phyloP scores from a whole-genome alignment of 1,140 invertebrate species.

The Polypedilum pembai region DNA sequence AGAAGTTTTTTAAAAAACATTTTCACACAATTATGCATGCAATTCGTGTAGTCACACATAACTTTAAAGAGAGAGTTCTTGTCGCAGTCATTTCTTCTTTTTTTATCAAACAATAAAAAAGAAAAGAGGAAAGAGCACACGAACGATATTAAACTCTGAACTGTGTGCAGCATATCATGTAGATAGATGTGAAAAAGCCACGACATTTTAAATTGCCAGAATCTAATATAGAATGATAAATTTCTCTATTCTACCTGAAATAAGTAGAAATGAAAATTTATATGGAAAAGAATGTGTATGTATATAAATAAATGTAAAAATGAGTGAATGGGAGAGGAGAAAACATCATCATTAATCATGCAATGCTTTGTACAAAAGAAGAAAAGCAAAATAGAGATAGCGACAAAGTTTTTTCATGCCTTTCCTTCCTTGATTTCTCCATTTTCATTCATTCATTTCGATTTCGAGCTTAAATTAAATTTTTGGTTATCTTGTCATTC shows the following conservation, averaged over 20 bases:
- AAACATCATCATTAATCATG: slow-evolving; percentile 12
- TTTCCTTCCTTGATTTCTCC: not conserved
- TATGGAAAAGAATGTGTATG: not conserved
- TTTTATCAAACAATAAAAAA: too few relatives aligned
- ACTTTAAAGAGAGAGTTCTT: too few relatives aligned
- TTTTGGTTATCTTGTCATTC: too few relatives aligned
- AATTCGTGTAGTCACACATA: too few relatives aligned
- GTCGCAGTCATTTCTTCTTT: too few relatives aligned
- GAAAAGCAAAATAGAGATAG: not conserved
- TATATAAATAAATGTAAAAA: slow-evolving; percentile 1
- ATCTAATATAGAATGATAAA: slow-evolving; percentile 20
- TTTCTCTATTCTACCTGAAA: not conserved
- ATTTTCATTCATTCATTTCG: not conserved
- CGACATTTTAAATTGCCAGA: slow-evolving; percentile 8
- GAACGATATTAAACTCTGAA: too few relatives aligned
- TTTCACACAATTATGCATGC: too few relatives aligned
- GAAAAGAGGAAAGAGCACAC: too few relatives aligned
- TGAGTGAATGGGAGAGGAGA: not conserved
- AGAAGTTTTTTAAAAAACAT: too few relatives aligned
- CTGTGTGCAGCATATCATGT: too few relatives aligned
- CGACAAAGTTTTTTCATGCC: not conserved
- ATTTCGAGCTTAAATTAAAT: not conserved
- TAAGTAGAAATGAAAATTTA: not conserved
- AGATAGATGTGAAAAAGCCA: not conserved
- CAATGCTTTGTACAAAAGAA: not conserved